Percentiles rank a stretch among this genome's conserved stretches.
phyloP scores from a whole-genome alignment of 2,797 vertebrate genomes.

The Falco berigora region DNA sequence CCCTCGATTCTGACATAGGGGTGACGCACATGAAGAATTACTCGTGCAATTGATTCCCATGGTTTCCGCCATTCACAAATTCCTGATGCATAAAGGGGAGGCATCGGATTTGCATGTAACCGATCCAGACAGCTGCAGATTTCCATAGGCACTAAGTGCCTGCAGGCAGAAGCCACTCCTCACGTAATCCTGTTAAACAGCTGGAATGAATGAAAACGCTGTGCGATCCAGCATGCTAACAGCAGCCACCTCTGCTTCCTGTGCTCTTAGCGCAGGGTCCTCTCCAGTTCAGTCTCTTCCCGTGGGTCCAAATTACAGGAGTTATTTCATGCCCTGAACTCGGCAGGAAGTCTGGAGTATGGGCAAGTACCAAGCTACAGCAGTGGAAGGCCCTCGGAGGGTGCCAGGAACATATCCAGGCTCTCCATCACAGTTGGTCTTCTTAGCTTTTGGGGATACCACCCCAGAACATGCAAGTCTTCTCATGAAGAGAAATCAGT shows the following conservation, averaged over 20 bases:
- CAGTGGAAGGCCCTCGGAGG: not conserved
- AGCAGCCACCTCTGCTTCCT: not conserved
- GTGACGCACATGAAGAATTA: not conserved
- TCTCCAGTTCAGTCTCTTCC: slow-evolving; percentile 3
- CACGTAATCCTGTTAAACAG: slow-evolving; percentile 25
- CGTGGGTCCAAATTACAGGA: not conserved
- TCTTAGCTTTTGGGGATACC: not conserved
- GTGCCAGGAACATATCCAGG: not conserved
- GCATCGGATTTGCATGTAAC: not conserved
- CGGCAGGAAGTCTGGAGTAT: not conserved
- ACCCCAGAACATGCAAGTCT: not conserved
- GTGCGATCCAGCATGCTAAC: not conserved
- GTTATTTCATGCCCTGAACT: not conserved
- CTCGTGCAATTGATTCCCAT: slow-evolving; percentile 5
- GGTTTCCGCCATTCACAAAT: not conserved
- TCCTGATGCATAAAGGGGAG: not conserved
- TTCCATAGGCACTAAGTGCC: slow-evolving; percentile 3
- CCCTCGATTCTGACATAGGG: not conserved
- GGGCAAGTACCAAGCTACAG: not conserved
- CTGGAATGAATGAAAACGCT: slow-evolving; percentile 27
- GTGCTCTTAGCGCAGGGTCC: not conserved
- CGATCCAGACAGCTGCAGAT: slow-evolving; percentile 42
- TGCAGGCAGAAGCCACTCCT: slow-evolving; percentile 36
- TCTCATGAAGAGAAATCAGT: not conserved
- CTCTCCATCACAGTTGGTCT: not conserved